Percentiles rank a stretch among this genome's conserved stretches.
These are phyloP conservation scores for Rhogogaster chlorosoma DNA, from an alignment of 2,888 invertebrate species.

Conservation along the genomic window DNA sequence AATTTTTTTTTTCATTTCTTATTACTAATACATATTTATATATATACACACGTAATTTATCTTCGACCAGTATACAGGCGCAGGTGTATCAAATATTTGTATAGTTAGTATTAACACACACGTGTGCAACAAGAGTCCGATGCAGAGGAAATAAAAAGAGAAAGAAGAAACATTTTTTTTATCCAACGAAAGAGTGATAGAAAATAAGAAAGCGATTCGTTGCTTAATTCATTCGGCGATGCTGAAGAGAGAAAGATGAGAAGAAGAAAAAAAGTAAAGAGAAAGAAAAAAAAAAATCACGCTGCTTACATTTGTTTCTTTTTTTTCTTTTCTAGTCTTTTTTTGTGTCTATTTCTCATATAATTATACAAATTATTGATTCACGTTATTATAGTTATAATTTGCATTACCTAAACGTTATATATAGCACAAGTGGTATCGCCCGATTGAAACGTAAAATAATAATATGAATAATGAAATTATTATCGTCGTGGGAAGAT, in stretches of 20 bases:
- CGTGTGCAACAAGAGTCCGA: background rate
- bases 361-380: no score
- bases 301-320: no score
- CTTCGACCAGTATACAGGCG: no score
- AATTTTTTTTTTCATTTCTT: no score
- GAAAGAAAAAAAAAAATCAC: background rate
- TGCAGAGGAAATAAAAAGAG: background rate
- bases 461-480: background rate
- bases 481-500: background rate
- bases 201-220: background rate
- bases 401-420: background rate
- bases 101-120: no score
- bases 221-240: background rate
- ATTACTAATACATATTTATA: no score
- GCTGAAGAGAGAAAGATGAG: background rate
- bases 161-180: background rate
- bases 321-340: no score
- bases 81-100: no score
- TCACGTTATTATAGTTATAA: no score
- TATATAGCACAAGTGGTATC: background rate
- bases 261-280: no score
- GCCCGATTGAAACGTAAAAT: background rate
- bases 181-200: background rate
- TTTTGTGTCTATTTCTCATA: no score
- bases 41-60: no score